A percentile compares a stretch with the other conserved stretches of the same genome.
These are phyloP conservation scores for Alloscopus bannaensis DNA, from an alignment of 2,888 invertebrate genomes.

Conservation along the genomic window DNA sequence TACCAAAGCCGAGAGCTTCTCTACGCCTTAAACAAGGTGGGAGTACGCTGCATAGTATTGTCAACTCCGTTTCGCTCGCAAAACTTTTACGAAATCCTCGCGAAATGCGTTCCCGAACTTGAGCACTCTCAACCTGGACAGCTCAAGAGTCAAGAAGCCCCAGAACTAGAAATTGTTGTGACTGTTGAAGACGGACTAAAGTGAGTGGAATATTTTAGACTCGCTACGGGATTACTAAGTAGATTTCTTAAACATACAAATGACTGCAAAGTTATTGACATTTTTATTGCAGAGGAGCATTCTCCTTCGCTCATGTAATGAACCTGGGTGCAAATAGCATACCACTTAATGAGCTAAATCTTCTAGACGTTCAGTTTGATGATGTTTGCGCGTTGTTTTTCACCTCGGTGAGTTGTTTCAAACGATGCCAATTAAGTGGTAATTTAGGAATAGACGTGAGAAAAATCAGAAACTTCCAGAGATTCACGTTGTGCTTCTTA, in stretches of 20 bases:
- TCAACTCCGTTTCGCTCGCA: slow-evolving; percentile 81
- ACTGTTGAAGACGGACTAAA: slow-evolving; percentile 55
- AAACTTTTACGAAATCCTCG: slow-evolving; percentile 82
- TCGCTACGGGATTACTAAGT: too few relatives aligned
- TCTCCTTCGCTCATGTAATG: slow-evolving; percentile 53
- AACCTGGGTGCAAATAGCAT: slow-evolving; percentile 64
- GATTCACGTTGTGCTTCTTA: slow-evolving; percentile 36
- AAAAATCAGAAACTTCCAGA: not conserved
- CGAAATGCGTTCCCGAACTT: slow-evolving; percentile 80
- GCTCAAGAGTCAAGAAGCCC: slow-evolving; percentile 77
- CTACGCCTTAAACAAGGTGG: slow-evolving; percentile 84
- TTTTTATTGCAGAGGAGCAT: slow-evolving; percentile 55
- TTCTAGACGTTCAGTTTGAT: slow-evolving; percentile 61
- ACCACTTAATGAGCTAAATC: slow-evolving; percentile 46
- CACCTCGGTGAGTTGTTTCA: slow-evolving; percentile 49
- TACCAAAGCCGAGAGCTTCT: slow-evolving; percentile 83
- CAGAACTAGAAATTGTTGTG: slow-evolving; percentile 79
- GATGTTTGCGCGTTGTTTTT: slow-evolving; percentile 64
- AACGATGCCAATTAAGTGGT: not conserved
- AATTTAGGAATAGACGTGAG: not conserved
- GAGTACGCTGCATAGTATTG: slow-evolving; percentile 81
- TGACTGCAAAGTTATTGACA: not conserved
- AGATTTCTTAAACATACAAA: too few relatives aligned
- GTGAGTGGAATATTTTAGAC: slow-evolving; percentile 23
- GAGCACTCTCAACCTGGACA: slow-evolving; percentile 76